These are phyloP conservation scores for Eublepharis macularius DNA, from an alignment of 2,113 vertebrate species.

Conservation along the genomic window DNA sequence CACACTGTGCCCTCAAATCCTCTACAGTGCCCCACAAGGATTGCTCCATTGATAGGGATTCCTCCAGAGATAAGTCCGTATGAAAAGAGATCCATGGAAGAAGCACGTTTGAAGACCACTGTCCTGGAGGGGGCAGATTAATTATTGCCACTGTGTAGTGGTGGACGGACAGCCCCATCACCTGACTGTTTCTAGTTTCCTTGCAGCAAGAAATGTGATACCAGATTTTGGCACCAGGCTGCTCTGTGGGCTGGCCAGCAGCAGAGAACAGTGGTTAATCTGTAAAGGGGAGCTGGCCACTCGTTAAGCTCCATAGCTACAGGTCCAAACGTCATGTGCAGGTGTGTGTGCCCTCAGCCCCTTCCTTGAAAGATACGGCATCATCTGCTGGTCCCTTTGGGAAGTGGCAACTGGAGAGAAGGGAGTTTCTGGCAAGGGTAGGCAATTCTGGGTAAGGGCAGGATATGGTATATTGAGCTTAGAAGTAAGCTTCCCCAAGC, in stretches of 20 bases:
- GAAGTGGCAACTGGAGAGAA: not conserved
- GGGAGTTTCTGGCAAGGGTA: not conserved
- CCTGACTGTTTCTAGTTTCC: constrained; percentile 9
- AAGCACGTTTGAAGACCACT: not conserved
- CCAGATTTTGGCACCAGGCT: constrained; percentile 52
- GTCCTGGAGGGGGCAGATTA: constrained; percentile 22
- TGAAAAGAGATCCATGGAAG: not conserved
- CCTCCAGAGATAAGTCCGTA: not conserved
- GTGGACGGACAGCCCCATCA: not conserved
- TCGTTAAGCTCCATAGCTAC: constrained; percentile 57
- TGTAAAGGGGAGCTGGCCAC: constrained; percentile 59
- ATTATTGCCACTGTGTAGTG: constrained; percentile 48
- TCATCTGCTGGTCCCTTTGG: too few relatives aligned
- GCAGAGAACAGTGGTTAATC: constrained; percentile 49
- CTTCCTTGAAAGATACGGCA: not conserved
- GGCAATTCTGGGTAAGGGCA: not conserved
- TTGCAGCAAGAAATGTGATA: not conserved
- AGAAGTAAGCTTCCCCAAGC: too few relatives aligned
- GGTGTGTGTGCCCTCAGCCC: not conserved
- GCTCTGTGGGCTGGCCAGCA: constrained; percentile 17
- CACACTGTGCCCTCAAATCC: not conserved
- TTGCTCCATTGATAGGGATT: too few relatives aligned
- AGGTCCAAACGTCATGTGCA: not conserved
- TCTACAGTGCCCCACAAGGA: not conserved
- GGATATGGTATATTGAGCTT: not conserved